These are phyloP conservation scores for Halocaridina rubra DNA, from an alignment of 2,888 invertebrate genomes.

Conservation along the genomic window DNA sequence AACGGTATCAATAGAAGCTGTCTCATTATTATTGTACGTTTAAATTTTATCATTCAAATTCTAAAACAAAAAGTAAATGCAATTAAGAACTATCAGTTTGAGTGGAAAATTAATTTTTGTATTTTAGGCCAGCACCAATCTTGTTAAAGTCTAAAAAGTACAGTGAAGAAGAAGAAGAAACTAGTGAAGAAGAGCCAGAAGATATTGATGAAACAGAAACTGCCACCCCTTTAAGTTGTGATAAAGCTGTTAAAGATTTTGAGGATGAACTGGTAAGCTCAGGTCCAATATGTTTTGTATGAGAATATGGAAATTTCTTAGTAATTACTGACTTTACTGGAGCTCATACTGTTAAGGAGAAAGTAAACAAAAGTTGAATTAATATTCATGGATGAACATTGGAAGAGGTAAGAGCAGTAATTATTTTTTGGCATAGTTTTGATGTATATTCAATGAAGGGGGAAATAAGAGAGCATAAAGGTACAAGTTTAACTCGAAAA, in stretches of 20 bases:
- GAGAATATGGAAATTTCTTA: not conserved
- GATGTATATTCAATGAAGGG: not conserved
- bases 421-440: not conserved
- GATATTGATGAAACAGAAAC: constrained; percentile 66
- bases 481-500: not conserved
- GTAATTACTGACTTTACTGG: too few relatives aligned
- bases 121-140: constrained; percentile 6
- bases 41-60: too few relatives aligned
- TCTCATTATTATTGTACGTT: too few relatives aligned
- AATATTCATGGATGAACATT: not conserved
- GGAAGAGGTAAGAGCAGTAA: not conserved
- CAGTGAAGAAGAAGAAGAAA: constrained; percentile 35
- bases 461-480: not conserved
- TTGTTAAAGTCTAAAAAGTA: constrained; percentile 1
- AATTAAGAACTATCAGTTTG: too few relatives aligned
- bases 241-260: constrained; percentile 62
- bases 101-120: not conserved
- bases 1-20: too few relatives aligned
- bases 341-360: not conserved
- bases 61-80: too few relatives aligned
- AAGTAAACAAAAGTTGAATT: not conserved
- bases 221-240: constrained; percentile 56
- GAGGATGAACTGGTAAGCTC: constrained; percentile 47
- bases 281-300: not conserved
- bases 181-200: constrained; percentile 70